Evolutionary conservation across 2,888 invertebrate genomes (phyloP).

Genomic region (Imbricaverruca yamaguchii): DNA sequence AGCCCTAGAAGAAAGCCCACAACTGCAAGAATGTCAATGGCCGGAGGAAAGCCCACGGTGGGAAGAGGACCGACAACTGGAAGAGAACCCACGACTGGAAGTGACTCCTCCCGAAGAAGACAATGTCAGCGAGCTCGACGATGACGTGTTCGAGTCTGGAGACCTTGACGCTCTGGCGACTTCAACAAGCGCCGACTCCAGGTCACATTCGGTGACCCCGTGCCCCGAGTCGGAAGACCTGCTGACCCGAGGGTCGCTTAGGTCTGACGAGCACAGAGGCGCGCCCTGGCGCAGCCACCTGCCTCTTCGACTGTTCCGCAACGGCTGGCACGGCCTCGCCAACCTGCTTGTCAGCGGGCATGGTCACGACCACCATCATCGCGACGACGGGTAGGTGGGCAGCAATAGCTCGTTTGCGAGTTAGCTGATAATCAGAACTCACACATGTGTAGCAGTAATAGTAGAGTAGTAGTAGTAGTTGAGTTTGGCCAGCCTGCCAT

Average conservation of each 20-base stretch:
- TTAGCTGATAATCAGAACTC: no score
- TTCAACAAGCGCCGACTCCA: neutral
- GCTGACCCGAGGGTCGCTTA: neutral
- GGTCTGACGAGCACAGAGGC: neutral
- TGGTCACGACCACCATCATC: no score
- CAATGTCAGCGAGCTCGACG: neutral
- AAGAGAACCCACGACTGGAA: neutral
- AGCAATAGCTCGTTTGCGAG: no score
- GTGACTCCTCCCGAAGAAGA: neutral
- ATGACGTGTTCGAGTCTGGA: neutral
- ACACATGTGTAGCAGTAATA: no score
- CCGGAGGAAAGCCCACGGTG: no score
- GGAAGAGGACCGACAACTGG: no score
- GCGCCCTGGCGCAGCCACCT: neutral
- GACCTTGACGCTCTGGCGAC: neutral
- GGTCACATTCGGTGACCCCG: neutral
- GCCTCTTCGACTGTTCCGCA: neutral
- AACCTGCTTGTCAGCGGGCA: constrained; percentile 6
- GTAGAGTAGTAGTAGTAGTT: no score
- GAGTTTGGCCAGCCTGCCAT: no score
- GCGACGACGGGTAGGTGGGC: neutral
- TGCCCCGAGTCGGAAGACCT: neutral
- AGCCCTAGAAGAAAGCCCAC: no score
- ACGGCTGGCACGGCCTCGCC: constrained; percentile 13
- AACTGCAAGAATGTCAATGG: no score